Percentiles rank a stretch among this genome's conserved stretches.
Evolutionary conservation across 2,797 vertebrate genomes (phyloP).

Genomic region (Xyrichtys novacula): DNA sequence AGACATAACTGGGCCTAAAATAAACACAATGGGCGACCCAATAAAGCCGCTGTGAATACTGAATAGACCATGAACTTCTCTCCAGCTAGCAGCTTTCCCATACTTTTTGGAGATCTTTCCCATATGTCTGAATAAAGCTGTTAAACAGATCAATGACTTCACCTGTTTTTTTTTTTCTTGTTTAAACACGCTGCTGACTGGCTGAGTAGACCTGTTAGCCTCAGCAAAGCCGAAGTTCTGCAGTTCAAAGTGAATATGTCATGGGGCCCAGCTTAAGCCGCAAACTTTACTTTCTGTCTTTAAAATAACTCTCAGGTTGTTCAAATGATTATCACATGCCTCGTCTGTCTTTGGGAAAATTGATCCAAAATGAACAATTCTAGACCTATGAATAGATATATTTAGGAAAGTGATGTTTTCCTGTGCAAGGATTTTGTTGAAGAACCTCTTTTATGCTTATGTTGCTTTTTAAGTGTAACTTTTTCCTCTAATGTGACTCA

Average conservation of each 20-base stretch:
- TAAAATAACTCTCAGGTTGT: constrained; percentile 18
- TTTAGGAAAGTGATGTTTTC: not conserved
- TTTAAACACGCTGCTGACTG: constrained; percentile 16
- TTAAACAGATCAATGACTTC: constrained; percentile 64
- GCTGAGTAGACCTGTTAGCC: constrained; percentile 36
- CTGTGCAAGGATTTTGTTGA: not conserved
- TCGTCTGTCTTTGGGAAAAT: constrained; percentile 27
- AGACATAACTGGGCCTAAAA: constrained; percentile 50
- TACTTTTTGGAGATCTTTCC: constrained; percentile 53
- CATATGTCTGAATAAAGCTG: constrained; percentile 66
- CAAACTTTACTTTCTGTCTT: constrained; percentile 13
- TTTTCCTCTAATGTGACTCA: constrained; percentile 30
- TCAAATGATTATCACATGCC: constrained; percentile 12
- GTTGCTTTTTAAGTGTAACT: constrained; percentile 14
- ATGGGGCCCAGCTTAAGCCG: constrained; percentile 9
- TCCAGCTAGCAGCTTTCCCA: constrained; percentile 54
- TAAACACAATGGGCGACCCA: constrained; percentile 60
- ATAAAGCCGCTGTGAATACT: constrained; percentile 41
- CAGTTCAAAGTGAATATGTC: constrained; percentile 53
- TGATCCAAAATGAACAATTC: constrained; percentile 23
- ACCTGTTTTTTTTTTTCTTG: constrained; percentile 53
- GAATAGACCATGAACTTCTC: constrained; percentile 36
- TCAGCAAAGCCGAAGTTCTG: constrained; percentile 37
- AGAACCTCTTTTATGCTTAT: not conserved
- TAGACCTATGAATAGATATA: constrained; percentile 10